Base-by-base conservation (phyloP, 2,113 vertebrate genomes). In the Lepisosteus osseus region DNA sequence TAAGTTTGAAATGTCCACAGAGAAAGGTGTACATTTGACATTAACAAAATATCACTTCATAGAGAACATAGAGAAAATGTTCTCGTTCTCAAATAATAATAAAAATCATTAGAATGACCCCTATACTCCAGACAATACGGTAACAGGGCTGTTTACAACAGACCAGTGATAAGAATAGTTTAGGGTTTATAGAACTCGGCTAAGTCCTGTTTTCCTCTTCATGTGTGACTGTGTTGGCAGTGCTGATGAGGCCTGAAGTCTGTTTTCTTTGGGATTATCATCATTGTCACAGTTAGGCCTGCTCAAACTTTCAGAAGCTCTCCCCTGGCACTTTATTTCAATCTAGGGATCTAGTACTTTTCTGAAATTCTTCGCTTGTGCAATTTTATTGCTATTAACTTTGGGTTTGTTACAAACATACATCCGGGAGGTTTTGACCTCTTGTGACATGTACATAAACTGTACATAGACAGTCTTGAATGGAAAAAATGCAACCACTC, bases 131-230 rank as follows among this genome's bases (percentile, higher is more conserved):
- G 29, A 29, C 29, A 29, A 29, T 29, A 29, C 29, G 29, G 29
- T 29, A 29, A 29, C 29, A 29, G 29, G 29, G 29, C 29, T 79
- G 77, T 79, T 72, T 76, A 76, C 80, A 69, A 55, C 29, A 42
- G 47, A 67, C 29, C n/a, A 1, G 65, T 76, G 62, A 63, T 64
- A 55, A 76, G 68, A 54, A 65, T 14, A 40, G 68, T 67, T 75
- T 12, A 59, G 11, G 45, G 1, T 57, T 56, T 57, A 12, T 72
- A 71, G 69, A 69, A 73, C 74, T 67, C 9, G 1, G 9, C 47
- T 51, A 51, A 51, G 47, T 51, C 61, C 62, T 73, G 69, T 73
- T 79, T 54, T 73, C 74, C 41, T 43, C 17, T 14, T n/a, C 45
- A 43, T 14, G 15, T 57, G 47, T 51, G 6, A 14, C 17, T 4